phyloP scores from a whole-genome alignment of 1,140 invertebrate species.

The Stenopsyche tienmushanensis region DNA sequence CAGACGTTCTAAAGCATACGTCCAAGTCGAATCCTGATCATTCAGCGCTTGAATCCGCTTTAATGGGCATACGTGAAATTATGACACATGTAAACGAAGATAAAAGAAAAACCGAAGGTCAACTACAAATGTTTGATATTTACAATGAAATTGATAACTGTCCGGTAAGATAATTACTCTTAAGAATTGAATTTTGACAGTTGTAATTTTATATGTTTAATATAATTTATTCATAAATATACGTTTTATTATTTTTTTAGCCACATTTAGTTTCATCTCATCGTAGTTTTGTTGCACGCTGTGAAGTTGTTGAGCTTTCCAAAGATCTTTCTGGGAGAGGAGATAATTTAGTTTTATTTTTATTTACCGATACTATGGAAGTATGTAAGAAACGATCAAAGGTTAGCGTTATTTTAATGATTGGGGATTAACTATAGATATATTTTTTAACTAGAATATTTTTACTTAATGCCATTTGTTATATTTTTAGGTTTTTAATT shows the following conservation, averaged over 20 bases:
- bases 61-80: conserved; percentile 86
- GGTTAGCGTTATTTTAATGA: conserved; percentile 45
- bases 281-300: conserved; percentile 80
- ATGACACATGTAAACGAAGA: conserved; percentile 97
- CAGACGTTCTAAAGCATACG: conserved; percentile 92
- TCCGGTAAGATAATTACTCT: conserved; percentile 63
- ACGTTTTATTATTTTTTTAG: conserved; percentile 46
- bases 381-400: conserved; percentile 87
- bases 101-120: conserved; percentile 91
- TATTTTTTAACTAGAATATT: conserved; percentile 37
- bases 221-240: conserved; percentile 10
- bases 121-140: conserved; percentile 94
- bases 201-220: too few relatives aligned
- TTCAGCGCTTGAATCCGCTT: conserved; percentile 77
- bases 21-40: conserved; percentile 83
- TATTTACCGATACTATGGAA: conserved; percentile 93
- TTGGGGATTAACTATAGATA: conserved; percentile 8
- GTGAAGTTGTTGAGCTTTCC: conserved; percentile 87
- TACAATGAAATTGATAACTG: conserved; percentile 98
- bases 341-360: conserved; percentile 83
- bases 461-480: conserved; percentile 33
- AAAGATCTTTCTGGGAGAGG: conserved; percentile 84
- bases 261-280: conserved; percentile 89
- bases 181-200: neutral
- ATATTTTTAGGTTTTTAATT: conserved; percentile 60